Percentiles rank a stretch among this genome's conserved stretches.
Evolutionary conservation across 2,797 vertebrate species (phyloP).

Genomic region (Premnoplex brunnescens): DNA sequence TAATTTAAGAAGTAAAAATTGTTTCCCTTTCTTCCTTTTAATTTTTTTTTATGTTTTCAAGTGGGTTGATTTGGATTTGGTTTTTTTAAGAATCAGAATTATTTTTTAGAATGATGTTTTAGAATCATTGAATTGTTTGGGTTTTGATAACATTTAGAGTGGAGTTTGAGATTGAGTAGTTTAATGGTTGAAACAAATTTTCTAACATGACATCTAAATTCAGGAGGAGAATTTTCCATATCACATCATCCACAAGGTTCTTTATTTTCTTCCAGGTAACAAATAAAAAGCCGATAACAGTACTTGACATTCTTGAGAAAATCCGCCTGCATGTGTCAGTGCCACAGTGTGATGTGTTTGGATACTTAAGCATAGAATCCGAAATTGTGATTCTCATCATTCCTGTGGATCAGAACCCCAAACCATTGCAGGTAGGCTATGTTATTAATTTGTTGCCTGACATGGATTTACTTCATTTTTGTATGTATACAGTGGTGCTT

Average conservation of each 20-base stretch:
- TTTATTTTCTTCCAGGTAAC: conserved; percentile 80
- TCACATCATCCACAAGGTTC: neutral
- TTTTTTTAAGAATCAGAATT: neutral
- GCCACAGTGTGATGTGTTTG: conserved; percentile 96
- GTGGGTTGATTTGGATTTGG: accelerated
- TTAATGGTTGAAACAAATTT: neutral
- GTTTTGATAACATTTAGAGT: neutral
- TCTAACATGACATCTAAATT: neutral
- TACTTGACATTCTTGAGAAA: conserved; percentile 89
- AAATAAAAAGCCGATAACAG: conserved; percentile 87
- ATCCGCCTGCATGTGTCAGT: conserved; percentile 92
- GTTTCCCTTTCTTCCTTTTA: neutral
- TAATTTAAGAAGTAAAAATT: neutral
- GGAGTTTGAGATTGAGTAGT: neutral
- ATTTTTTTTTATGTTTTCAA: neutral
- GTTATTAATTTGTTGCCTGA: neutral
- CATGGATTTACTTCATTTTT: neutral
- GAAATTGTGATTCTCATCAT: conserved; percentile 92
- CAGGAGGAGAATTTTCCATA: neutral
- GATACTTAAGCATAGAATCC: conserved; percentile 93
- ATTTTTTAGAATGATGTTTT: neutral
- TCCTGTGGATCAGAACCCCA: conserved; percentile 90
- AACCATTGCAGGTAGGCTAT: conserved; percentile 86
- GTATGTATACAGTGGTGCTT: accelerated
- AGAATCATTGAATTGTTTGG: neutral